A percentile compares a stretch with the other conserved stretches of the same genome.
Evolutionary conservation across 2,888 invertebrate species (phyloP).

Genomic region (Sericinus montela): DNA sequence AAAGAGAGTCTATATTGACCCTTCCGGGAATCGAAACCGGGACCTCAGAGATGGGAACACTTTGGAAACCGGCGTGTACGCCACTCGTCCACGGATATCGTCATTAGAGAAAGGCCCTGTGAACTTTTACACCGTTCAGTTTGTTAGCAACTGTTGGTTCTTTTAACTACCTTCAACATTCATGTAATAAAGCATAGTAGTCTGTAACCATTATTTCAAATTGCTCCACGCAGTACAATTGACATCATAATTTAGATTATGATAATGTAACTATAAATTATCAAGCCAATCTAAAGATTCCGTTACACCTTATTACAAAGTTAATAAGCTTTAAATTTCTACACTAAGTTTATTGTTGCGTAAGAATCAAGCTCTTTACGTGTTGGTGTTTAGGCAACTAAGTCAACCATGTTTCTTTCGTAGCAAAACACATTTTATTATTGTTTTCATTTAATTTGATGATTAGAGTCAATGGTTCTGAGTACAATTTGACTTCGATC

Average conservation of each 20-base stretch:
- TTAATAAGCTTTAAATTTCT: slow-evolving; percentile 29
- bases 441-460: no score
- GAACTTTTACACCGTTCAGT: no score
- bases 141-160: not conserved
- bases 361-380: slow-evolving; percentile 27
- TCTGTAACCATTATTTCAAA: slow-evolving; percentile 15
- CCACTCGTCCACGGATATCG: no score
- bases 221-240: slow-evolving; percentile 29
- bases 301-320: slow-evolving; percentile 27
- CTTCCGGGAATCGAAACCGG: no score
- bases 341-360: slow-evolving; percentile 18
- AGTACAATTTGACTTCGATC: no score
- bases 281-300: slow-evolving; percentile 20
- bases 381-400: slow-evolving; percentile 32
- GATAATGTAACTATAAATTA: slow-evolving; percentile 28
- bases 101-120: no score
- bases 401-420: slow-evolving; percentile 28
- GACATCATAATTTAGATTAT: slow-evolving; percentile 58
- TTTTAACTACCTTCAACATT: not conserved
- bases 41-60: no score
- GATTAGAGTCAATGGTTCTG: no score
- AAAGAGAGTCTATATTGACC: no score
- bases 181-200: slow-evolving; percentile 7
- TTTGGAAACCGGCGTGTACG: no score
- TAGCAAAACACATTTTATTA: not conserved